Evolutionary conservation across 1,140 invertebrate genomes (phyloP), one percentile per base, ranked within the genome.

Genomic region (Prorops nasuta): DNA sequence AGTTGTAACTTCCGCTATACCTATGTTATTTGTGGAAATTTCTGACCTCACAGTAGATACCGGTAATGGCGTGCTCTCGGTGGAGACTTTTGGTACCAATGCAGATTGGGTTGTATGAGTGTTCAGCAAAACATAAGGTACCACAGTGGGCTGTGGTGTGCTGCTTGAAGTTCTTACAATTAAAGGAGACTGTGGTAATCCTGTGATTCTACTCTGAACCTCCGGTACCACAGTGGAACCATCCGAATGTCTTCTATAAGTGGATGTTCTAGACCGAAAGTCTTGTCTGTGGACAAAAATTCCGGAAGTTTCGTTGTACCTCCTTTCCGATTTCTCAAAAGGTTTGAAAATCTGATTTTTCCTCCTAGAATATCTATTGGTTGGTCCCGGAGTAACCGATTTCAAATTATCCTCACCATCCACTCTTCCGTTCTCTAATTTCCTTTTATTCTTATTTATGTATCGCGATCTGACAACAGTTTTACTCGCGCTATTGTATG

Each of bases 171-270:
- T n/a, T n/a, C n/a, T n/a, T n/a, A n/a, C n/a, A n/a, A n/a, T n/a
- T n/a, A n/a, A n/a, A n/a, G 34, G 21, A 0, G 44, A 32, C 10
- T 47, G 44, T 9, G 39, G 38, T 20, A 22, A 47, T 20, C 36
- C 47, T 40, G 38, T 7, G 17, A 6, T 40, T 18, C 19, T 19
- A 19, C 10, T 53, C 18, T 54, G 37, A 14, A 61, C 55, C 4
- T 58, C 18, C 14, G 49, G 40, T 1, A 42, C 34, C 6, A 12
- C 12, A 7, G 20, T 36, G 4, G 65, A 58, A 4, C 57, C 18
- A 34, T 72, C 74, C 4, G 71, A 75, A 22, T 76, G 72, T 3
- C 74, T 63, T 15, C 74, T 62, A 21, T 75, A 76, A 28, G 74
- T 76, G 9, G 74, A 62, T 2, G 74, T 75, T 45, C 74, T 62